Conservation (phyloP, 2,888 invertebrate genomes). For the Hoplodrina ambigua region DNA sequence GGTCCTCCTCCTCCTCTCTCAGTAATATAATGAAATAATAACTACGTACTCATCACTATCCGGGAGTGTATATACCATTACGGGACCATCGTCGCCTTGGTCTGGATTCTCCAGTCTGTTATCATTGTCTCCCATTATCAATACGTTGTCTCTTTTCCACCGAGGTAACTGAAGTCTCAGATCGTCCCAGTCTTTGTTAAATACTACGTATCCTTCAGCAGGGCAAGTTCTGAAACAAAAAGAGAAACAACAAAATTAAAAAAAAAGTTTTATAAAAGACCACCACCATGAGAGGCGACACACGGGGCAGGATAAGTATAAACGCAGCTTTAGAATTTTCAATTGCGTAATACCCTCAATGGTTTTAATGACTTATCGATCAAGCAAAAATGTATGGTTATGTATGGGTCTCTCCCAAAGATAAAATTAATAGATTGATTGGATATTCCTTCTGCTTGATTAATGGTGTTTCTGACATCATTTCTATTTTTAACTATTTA, state of each 20-base stretch:
- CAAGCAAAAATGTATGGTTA: no score
- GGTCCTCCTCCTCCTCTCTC: no score
- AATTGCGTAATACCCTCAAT: neutral
- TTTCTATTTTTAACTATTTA: neutral
- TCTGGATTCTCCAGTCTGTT: neutral
- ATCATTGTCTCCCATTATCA: neutral
- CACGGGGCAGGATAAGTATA: no score
- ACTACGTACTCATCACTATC: no score
- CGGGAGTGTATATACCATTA: no score
- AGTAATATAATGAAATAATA: no score
- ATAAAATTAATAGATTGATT: neutral
- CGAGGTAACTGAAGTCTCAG: slow-evolving; percentile 4
- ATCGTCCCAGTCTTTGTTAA: neutral
- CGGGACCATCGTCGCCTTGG: no score
- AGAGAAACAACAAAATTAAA: neutral
- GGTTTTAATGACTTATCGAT: slow-evolving; percentile 2
- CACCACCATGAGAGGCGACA: no score
- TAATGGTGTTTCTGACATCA: neutral
- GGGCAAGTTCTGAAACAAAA: slow-evolving; percentile 24
- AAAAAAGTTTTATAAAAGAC: no score
- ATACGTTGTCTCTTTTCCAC: neutral
- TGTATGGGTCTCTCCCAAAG: neutral
- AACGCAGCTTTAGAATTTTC: no score
- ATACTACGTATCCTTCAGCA: slow-evolving; percentile 28
- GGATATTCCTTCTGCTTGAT: neutral